These are phyloP conservation scores for Chrysemys picta DNA, from an alignment of 2,113 vertebrate genomes.

Conservation along the genomic window DNA sequence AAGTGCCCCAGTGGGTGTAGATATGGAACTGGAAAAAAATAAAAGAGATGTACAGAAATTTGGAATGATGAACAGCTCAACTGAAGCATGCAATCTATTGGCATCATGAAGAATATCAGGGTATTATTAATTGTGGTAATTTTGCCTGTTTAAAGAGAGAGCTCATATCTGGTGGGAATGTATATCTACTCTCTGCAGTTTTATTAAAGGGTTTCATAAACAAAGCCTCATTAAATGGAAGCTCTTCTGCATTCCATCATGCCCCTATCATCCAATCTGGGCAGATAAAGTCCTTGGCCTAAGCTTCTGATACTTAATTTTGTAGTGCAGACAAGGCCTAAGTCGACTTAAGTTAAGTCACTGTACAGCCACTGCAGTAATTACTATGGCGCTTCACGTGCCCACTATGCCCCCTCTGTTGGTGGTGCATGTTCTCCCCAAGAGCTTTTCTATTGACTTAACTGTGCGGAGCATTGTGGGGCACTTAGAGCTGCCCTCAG, in stretches of 20 bases:
- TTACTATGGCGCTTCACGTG: background rate
- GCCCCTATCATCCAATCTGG: slow-evolving; percentile 44
- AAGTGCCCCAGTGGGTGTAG: slow-evolving; percentile 53
- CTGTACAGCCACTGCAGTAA: background rate
- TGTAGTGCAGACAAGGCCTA: too few species aligned
- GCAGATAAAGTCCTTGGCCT: slow-evolving; percentile 59
- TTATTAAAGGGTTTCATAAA: slow-evolving; percentile 74
- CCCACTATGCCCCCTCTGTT: background rate
- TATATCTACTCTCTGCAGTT: slow-evolving; percentile 67
- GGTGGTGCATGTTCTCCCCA: background rate
- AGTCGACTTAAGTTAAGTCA: background rate
- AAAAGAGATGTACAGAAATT: slow-evolving; percentile 54
- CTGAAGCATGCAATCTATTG: slow-evolving; percentile 58
- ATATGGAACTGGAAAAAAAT: slow-evolving; percentile 52
- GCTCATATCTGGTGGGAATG: slow-evolving; percentile 59
- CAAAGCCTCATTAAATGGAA: slow-evolving; percentile 61
- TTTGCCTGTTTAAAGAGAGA: slow-evolving; percentile 64
- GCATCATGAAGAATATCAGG: slow-evolving; percentile 57
- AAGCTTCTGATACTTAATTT: slow-evolving; percentile 39
- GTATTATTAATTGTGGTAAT: slow-evolving; percentile 66
- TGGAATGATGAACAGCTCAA: slow-evolving; percentile 64
- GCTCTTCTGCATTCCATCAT: slow-evolving; percentile 57
- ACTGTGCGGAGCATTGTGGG: background rate
- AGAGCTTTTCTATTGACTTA: background rate
- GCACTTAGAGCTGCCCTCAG: background rate